These are phyloP conservation scores for Rafetus swinhoei DNA, from an alignment of 2,113 vertebrate species.

Conservation along the genomic window DNA sequence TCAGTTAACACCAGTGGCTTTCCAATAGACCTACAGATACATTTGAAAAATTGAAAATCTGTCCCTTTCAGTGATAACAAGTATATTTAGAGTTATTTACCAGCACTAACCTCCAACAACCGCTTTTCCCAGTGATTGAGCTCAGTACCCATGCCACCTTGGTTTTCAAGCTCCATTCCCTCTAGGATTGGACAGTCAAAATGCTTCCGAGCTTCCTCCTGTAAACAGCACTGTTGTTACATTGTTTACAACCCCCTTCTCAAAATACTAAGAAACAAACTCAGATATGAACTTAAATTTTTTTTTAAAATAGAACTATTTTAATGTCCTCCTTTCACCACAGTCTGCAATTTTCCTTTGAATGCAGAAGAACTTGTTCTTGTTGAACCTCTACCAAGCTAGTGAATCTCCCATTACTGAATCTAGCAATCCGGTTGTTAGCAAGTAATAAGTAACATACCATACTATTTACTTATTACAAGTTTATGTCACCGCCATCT, in stretches of 20 bases:
- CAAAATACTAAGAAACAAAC: not conserved
- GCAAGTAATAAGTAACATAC: not conserved
- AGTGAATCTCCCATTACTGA: not conserved
- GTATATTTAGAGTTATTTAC: not conserved
- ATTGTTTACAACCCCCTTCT: not conserved
- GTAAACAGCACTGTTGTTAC: conserved; percentile 35
- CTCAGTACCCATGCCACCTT: conserved; percentile 94
- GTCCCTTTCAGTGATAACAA: not conserved
- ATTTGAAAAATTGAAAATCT: not conserved
- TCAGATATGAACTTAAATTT: not conserved
- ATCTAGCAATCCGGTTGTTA: not conserved
- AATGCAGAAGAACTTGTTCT: not conserved
- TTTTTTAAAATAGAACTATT: not conserved
- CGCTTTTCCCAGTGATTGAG: conserved; percentile 99
- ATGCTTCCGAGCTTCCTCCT: conserved; percentile 94
- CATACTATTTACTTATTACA: not conserved
- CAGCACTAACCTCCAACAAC: conserved; percentile 87
- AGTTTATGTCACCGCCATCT: not conserved
- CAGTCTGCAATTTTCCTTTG: not conserved
- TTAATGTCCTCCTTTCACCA: not conserved
- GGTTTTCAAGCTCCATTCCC: conserved; percentile 99
- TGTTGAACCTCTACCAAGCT: not conserved
- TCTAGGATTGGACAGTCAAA: conserved; percentile 93
- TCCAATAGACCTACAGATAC: not conserved
- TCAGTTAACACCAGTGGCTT: not conserved